A percentile compares a stretch with the other conserved stretches of the same genome.
These are phyloP conservation scores for Tipula confusa DNA, from an alignment of 2,888 invertebrate genomes.

Conservation along the genomic window DNA sequence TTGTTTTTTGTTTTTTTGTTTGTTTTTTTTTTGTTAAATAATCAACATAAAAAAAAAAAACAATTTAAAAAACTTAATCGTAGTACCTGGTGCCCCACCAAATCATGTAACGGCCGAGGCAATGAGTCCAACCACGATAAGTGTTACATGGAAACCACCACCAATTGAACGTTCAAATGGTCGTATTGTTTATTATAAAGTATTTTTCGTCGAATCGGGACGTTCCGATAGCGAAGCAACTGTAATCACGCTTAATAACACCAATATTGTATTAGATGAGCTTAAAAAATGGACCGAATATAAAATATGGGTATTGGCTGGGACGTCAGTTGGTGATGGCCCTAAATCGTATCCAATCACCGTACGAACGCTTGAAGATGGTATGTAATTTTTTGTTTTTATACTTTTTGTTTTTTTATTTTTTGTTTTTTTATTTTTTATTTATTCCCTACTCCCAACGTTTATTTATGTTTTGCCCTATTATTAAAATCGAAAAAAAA, in stretches of 20 bases:
- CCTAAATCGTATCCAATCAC: conserved; percentile 87
- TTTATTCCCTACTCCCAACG: neutral
- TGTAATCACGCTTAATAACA: conserved; percentile 73
- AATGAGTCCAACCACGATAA: conserved; percentile 82
- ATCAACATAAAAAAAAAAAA: conserved; percentile 31
- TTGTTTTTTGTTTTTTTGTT: neutral
- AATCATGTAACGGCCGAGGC: conserved; percentile 87
- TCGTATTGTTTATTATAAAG: conserved; percentile 90
- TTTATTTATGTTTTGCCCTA: neutral
- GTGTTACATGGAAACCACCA: conserved; percentile 90
- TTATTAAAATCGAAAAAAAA: neutral
- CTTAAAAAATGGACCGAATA: conserved; percentile 94
- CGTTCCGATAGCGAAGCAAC: conserved; percentile 80
- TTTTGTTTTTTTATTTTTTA: conserved; percentile 21
- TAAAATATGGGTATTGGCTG: conserved; percentile 93
- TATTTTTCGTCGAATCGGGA: conserved; percentile 81
- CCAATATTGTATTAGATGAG: conserved; percentile 78
- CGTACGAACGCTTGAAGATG: conserved; percentile 96
- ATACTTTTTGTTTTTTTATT: conserved; percentile 30
- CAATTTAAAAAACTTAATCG: conserved; percentile 38
- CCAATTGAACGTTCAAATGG: conserved; percentile 88
- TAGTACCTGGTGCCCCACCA: conserved; percentile 96
- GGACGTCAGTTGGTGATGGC: conserved; percentile 94
- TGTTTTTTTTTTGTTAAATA: conserved; percentile 38
- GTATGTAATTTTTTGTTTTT: conserved; percentile 81